Evolutionary conservation across 2,888 invertebrate genomes (phyloP).

Genomic region (Notocelia uddmanniana): DNA sequence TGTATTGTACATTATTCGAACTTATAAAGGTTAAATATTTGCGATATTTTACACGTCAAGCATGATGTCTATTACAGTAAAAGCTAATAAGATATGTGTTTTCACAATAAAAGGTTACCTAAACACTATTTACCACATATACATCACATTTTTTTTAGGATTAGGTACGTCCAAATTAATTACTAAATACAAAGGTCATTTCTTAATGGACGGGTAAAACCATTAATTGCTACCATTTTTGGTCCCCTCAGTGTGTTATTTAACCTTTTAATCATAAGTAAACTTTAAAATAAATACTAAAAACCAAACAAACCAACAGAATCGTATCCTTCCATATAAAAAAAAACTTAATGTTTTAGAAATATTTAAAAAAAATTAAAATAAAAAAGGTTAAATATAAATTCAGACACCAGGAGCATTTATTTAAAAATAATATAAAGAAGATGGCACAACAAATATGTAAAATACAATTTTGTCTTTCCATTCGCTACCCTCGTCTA

Average conservation of each 20-base stretch:
- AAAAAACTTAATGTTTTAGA: too few relatives aligned
- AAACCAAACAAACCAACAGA: too few relatives aligned
- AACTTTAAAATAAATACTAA: neutral
- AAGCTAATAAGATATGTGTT: neutral
- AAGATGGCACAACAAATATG: neutral
- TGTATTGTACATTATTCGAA: too few relatives aligned
- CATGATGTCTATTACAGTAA: too few relatives aligned
- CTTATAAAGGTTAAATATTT: too few relatives aligned
- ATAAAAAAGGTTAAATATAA: neutral
- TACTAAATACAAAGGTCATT: neutral
- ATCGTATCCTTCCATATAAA: too few relatives aligned
- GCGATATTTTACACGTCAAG: too few relatives aligned
- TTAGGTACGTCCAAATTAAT: conserved; percentile 1
- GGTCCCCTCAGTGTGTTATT: neutral
- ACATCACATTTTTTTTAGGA: neutral
- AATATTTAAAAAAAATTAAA: neutral
- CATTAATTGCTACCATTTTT: conserved; percentile 27
- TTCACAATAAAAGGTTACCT: neutral
- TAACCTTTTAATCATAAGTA: neutral
- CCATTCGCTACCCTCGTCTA: conserved; percentile 48
- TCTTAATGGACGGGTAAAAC: conserved; percentile 20
- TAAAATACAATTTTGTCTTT: conserved; percentile 2
- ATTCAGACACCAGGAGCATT: neutral
- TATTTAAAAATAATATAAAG: neutral
- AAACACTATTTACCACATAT: neutral